Evolutionary conservation across 64 coral and sea anemone genomes (phyloP).

Genomic region (Dendronephthya gigantea): DNA sequence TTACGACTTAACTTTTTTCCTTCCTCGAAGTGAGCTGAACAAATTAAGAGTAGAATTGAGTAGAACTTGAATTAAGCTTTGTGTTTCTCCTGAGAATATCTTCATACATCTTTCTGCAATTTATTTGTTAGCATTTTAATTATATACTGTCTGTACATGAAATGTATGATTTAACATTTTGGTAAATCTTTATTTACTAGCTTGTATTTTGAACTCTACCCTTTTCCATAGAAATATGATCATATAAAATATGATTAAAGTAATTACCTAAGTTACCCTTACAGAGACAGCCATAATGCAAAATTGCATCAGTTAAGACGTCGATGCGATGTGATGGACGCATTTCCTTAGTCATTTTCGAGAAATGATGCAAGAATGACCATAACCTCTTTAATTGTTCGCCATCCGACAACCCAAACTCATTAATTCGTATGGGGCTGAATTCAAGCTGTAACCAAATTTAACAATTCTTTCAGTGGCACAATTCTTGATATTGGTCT

Average conservation of each 20-base stretch:
- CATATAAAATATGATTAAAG: no score
- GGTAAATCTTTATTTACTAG: conserved; percentile 16
- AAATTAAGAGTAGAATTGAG: no score
- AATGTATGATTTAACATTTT: conserved; percentile 11
- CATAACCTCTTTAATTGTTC: conserved; percentile 11
- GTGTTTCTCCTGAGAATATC: conserved; percentile 21
- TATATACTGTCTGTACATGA: no score
- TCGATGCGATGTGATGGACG: background rate
- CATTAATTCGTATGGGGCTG: background rate
- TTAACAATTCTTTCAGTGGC: no score
- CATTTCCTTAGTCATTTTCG: conserved; percentile 33
- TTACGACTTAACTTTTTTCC: conserved; percentile 21
- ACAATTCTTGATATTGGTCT: no score
- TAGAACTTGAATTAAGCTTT: conserved; percentile 25
- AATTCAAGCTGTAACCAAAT: background rate
- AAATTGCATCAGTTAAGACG: no score
- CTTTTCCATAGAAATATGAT: no score
- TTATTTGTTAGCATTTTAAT: conserved; percentile 28
- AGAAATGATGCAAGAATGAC: conserved; percentile 7
- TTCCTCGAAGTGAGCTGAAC: conserved; percentile 38
- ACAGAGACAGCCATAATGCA: no score
- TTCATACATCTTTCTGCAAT: conserved; percentile 15
- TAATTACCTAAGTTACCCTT: no score
- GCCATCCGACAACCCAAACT: conserved; percentile 22
- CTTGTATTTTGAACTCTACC: no score